Evolutionary conservation across 37 sponge, comb jelly and placozoan genomes (phyloP), one percentile per base, ranked within the genome.

Genomic region (Chondrilla cf. caribensis): DNA sequence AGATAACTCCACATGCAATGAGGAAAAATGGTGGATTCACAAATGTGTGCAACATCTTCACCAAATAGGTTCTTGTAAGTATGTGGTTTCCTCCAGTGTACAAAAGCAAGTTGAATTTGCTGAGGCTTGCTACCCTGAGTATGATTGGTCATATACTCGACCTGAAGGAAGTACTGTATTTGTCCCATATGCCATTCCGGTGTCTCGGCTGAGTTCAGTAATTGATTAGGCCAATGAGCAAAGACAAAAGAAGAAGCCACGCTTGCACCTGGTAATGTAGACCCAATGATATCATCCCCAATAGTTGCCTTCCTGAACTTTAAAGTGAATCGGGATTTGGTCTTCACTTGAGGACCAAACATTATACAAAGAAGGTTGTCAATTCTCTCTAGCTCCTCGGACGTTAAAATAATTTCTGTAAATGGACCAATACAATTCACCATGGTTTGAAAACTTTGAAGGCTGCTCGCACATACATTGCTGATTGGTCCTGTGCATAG

Each of bases 201-300:
- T 21, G 39, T 18, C 35, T 78, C 25, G 28, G 6, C 57, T 57
- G 37, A 35, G 51, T 77, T 82, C 72, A 70, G 38, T 29, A 70
- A 29, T 2, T 24, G 59, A n/a, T 59, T 47, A 42, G 84, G 89
- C 84, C 89, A 84, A 35, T 64, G 79, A 41, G 82, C 81, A 32
- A 62, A 9, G 1, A 84, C 55, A 71, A 88, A 81, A 4, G 81
- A 88, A 58, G 79, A 78, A 72, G 44, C 29, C 18, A 36, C 25
- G 41, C 66, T 83, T n/a, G 36, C 8, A 39, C 35, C 54, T 60
- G 41, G 65, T 29, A 54, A 33, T 47, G 32, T 44, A 78, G 84
- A 83, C 17, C 88, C 88, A 64, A 87, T 67, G 19, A 81, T 42
- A 41, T 81, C 79, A 77, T 77, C 79, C 8, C 57, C 79, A 57